Conservation (phyloP, 2,113 vertebrate genomes). For the Ammodramus savannarum region DNA sequence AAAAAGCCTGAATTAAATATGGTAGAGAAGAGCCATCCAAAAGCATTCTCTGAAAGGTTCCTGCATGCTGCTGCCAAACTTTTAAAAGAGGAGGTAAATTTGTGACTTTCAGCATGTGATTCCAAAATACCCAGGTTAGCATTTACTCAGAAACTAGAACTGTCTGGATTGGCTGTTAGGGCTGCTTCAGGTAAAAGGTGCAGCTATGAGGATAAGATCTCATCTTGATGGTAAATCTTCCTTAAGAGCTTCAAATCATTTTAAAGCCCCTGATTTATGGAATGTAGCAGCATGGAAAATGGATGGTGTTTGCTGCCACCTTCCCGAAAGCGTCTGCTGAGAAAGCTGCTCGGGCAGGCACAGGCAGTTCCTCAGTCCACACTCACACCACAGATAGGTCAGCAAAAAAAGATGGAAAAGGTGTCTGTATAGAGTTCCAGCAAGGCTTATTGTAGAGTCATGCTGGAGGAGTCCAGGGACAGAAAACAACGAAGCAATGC, state of each 20-base stretch:
- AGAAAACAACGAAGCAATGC: not conserved
- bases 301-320: not conserved
- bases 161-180: not conserved
- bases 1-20: not conserved
- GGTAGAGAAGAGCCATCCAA: not conserved
- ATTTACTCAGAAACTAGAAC: slow-evolving; percentile 5
- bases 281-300: not conserved
- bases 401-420: not conserved
- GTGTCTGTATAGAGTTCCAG: not conserved
- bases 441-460: not conserved
- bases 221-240: not conserved
- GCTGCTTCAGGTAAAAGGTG: not conserved
- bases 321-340: not conserved
- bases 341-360: not conserved
- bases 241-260: not conserved
- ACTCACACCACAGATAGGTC: not conserved
- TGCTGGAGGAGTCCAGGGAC: not conserved
- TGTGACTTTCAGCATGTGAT: not conserved
- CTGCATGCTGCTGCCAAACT: not conserved
- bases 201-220: not conserved
- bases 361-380: not conserved
- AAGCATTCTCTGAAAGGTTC: not conserved
- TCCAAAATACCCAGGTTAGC: slow-evolving; percentile 3
- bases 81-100: not conserved
- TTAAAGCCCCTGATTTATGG: not conserved